Conservation (phyloP, 2,797 vertebrate genomes). For the Salarias fasciatus region DNA sequence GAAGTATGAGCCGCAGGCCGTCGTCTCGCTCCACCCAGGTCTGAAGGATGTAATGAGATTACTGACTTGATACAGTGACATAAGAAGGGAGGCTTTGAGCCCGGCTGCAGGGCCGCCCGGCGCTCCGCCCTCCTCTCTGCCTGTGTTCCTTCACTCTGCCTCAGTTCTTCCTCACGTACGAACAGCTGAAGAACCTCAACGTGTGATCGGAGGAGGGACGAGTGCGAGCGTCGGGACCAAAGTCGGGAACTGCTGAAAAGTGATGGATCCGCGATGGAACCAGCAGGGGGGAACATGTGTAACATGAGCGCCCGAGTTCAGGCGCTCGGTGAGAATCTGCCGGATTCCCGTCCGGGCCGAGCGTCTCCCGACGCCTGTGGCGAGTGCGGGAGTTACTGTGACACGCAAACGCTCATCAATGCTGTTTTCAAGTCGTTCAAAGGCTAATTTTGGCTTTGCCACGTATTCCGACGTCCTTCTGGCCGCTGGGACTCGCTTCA, state of each 20-base stretch:
- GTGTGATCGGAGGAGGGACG: constrained; percentile 55
- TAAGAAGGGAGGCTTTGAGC: constrained; percentile 39
- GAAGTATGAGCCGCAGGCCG: not conserved
- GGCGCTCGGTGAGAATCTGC: not conserved
- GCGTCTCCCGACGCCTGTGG: constrained; percentile 34
- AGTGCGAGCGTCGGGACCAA: constrained; percentile 47
- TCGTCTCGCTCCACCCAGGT: constrained; percentile 23
- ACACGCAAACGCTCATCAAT: constrained; percentile 6
- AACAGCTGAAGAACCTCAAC: constrained; percentile 80
- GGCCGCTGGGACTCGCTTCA: constrained; percentile 3
- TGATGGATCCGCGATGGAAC: constrained; percentile 20
- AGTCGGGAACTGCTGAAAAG: constrained; percentile 19
- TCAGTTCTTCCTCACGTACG: constrained; percentile 84
- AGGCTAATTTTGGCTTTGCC: constrained; percentile 21
- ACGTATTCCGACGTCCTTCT: constrained; percentile 15
- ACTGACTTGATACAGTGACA: constrained; percentile 24
- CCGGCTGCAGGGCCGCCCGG: no score
- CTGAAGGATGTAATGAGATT: constrained; percentile 52
- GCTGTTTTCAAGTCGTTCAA: constrained; percentile 26
- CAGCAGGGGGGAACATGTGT: constrained; percentile 2
- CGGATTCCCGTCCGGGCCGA: constrained; percentile 30
- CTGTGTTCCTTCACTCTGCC: constrained; percentile 61
- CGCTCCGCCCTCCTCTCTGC: not conserved
- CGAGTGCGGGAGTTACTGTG: constrained; percentile 25
- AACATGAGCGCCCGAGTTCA: constrained; percentile 3